These are phyloP conservation scores for Macrosiphum euphorbiae DNA, from an alignment of 2,888 invertebrate genomes.

Conservation along the genomic window DNA sequence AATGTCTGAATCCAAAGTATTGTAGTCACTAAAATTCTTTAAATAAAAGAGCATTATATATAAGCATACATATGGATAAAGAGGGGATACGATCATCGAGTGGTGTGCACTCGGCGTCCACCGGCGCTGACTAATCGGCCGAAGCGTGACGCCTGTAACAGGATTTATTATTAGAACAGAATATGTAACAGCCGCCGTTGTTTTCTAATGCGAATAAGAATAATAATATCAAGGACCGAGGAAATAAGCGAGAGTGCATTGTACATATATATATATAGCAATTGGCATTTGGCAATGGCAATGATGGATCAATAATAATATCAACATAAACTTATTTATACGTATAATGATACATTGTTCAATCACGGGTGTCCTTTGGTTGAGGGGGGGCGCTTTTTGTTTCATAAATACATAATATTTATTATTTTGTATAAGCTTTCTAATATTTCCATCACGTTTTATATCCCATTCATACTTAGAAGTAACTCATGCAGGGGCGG, in stretches of 20 bases:
- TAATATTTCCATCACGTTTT: not conserved
- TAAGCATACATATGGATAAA: not conserved
- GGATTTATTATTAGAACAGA: conserved; percentile 56
- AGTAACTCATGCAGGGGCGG: not conserved
- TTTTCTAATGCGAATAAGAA: conserved; percentile 32
- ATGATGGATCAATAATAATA: conserved; percentile 49
- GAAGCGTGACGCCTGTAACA: conserved; percentile 33
- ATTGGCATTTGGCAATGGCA: conserved; percentile 44
- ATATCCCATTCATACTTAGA: not conserved
- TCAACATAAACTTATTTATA: conserved; percentile 16
- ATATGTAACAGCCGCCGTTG: conserved; percentile 44
- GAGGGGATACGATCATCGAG: conserved; percentile 8
- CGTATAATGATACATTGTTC: not conserved
- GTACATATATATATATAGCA: not conserved
- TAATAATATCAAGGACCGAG: conserved; percentile 6
- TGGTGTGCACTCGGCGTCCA: conserved; percentile 56
- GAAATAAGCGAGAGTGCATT: conserved; percentile 27
- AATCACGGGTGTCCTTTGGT: not conserved
- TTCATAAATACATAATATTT: not conserved
- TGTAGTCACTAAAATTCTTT: conserved; percentile 35
- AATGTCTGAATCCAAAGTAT: conserved; percentile 11
- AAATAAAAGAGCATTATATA: conserved; percentile 52
- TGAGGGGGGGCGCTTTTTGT: not conserved
- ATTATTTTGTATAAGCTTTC: not conserved
- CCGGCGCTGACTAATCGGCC: conserved; percentile 53